Conservation (phyloP, 2,888 invertebrate species). For the Spatulosminthurus flaviceps region DNA sequence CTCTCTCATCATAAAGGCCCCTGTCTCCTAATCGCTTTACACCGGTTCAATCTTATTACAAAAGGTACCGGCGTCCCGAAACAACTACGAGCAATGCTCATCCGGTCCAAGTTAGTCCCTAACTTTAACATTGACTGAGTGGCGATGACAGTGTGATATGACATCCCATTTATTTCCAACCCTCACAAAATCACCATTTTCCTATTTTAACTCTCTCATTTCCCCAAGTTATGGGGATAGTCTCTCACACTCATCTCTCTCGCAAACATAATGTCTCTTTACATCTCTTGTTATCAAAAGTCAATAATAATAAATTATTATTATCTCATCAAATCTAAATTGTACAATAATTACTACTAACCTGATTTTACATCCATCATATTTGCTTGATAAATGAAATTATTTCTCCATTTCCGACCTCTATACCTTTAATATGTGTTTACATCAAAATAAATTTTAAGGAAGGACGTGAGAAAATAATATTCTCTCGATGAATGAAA, state of each 20-base stretch:
- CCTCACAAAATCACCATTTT: neutral
- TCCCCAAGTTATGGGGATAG: neutral
- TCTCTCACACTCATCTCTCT: neutral
- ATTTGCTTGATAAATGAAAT: no score
- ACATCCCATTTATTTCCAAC: conserved; percentile 32
- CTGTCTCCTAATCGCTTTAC: conserved; percentile 3
- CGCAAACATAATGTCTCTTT: no score
- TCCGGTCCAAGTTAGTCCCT: neutral
- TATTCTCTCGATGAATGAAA: no score
- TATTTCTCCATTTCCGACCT: no score
- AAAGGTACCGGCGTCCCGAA: conserved; percentile 7
- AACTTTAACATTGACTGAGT: conserved; percentile 7
- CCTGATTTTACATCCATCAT: no score
- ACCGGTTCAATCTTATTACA: conserved; percentile 18
- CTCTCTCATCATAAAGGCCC: conserved; percentile 24
- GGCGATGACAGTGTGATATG: conserved; percentile 32
- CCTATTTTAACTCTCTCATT: neutral
- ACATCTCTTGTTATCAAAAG: no score
- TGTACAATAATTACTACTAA: no score
- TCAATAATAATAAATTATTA: no score
- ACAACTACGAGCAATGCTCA: neutral
- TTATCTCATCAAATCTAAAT: no score
- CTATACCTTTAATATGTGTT: no score
- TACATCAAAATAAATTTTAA: no score
- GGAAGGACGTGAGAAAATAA: no score